These are phyloP conservation scores for Hypsibius dujardini DNA, from an alignment of 1,140 invertebrate genomes.

Conservation along the genomic window DNA sequence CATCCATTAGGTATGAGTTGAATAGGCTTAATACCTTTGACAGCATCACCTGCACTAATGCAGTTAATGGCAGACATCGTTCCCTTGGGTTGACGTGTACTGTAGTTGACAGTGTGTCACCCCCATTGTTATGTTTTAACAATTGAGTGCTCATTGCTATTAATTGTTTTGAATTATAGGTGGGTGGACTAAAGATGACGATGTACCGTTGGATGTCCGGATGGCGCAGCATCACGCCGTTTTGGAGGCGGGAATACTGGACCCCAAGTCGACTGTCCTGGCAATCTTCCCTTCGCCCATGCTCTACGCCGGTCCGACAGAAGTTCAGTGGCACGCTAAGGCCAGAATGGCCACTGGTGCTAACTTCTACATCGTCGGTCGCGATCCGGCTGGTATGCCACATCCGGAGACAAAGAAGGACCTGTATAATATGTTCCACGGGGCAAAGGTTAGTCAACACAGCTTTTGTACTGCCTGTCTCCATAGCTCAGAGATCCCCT, in stretches of 20 bases:
- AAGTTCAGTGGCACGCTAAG: slow-evolving; percentile 98
- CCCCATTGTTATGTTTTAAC: no score
- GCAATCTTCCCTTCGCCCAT: slow-evolving; percentile 99
- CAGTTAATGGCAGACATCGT: no score
- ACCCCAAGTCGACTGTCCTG: slow-evolving; percentile 64
- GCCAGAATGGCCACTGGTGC: slow-evolving; percentile 85
- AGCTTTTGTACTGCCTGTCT: no score
- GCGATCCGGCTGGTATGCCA: slow-evolving; percentile 90
- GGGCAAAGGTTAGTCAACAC: slow-evolving; percentile 48
- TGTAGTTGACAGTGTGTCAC: no score
- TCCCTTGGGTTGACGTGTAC: no score
- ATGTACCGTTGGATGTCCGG: slow-evolving; percentile 64
- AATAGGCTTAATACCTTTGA: no score
- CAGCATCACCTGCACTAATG: no score
- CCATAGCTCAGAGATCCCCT: no score
- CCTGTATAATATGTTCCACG: slow-evolving; percentile 81
- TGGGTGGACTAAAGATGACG: slow-evolving; percentile 98
- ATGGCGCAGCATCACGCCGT: slow-evolving; percentile 72
- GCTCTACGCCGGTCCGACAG: slow-evolving; percentile 97
- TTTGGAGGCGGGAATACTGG: slow-evolving; percentile 62
- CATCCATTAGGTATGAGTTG: slow-evolving; percentile 54
- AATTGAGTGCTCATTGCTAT: no score
- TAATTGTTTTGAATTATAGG: slow-evolving; percentile 35
- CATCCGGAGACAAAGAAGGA: slow-evolving; percentile 75
- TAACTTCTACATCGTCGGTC: slow-evolving; percentile 94